Percentiles rank a stretch among this genome's conserved stretches.
These are phyloP conservation scores for Euzophera pinguis DNA, from an alignment of 2,888 invertebrate genomes.

Conservation along the genomic window DNA sequence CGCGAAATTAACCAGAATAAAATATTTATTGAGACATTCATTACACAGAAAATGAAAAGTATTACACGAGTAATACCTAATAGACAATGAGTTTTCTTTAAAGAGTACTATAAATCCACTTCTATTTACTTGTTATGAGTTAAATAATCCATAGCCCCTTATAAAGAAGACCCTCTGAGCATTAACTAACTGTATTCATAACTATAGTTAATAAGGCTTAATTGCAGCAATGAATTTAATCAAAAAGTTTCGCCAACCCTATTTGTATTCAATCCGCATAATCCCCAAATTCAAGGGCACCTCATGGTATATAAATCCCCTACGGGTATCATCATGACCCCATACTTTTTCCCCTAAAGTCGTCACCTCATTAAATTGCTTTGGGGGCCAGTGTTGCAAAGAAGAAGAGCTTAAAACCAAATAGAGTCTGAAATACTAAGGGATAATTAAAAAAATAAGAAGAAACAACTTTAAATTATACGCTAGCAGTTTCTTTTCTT, in stretches of 20 bases:
- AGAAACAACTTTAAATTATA: too few species aligned
- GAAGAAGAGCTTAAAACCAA: neutral
- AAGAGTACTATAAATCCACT: too few species aligned
- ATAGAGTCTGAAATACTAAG: neutral
- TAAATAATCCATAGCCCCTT: neutral
- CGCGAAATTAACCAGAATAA: too few species aligned
- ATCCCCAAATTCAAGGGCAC: conserved; percentile 17
- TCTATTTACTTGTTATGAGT: too few species aligned
- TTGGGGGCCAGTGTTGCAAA: conserved; percentile 2
- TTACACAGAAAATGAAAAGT: too few species aligned
- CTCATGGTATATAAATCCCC: conserved; percentile 22
- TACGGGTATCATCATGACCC: conserved; percentile 24
- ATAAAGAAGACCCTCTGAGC: neutral
- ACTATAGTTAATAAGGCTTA: neutral
- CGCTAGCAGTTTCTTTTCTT: too few species aligned
- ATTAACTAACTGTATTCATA: neutral
- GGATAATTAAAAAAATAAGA: too few species aligned
- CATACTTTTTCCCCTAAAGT: conserved; percentile 12
- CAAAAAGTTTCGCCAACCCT: neutral
- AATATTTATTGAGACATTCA: too few species aligned
- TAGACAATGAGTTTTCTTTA: too few species aligned
- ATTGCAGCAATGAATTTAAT: conserved; percentile 5
- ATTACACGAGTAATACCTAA: too few species aligned
- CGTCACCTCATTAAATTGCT: conserved; percentile 15
- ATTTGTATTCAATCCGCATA: conserved; percentile 15